These are phyloP conservation scores for Drosophila nasuta DNA, from an alignment of 1,140 invertebrate genomes.

Conservation along the genomic window DNA sequence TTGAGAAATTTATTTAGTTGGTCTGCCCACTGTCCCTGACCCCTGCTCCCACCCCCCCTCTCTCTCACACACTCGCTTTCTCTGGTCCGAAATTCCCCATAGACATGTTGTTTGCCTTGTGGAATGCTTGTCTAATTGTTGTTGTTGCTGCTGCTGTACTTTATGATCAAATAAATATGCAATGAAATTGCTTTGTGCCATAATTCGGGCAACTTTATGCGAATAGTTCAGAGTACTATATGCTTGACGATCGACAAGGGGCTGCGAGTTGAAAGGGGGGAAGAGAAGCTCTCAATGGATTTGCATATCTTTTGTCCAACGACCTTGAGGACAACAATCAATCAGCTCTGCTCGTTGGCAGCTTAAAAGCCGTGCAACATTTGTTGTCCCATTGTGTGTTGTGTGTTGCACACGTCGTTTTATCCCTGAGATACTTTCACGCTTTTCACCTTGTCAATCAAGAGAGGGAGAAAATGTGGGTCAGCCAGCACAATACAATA, in stretches of 20 bases:
- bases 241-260: not conserved
- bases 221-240: constrained; percentile 8
- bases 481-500: constrained; percentile 4
- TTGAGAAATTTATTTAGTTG: constrained; percentile 80
- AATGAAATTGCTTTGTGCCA: constrained; percentile 67
- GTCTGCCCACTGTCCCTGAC: not conserved
- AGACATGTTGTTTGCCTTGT: constrained; percentile 13
- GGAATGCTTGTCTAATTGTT: constrained; percentile 54
- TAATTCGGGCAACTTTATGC: constrained; percentile 67
- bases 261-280: not conserved
- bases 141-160: constrained; percentile 44
- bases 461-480: constrained; percentile 7
- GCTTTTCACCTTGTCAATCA: constrained; percentile 68
- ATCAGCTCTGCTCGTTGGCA: constrained; percentile 45
- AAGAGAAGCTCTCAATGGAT: constrained; percentile 40
- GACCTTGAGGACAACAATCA: constrained; percentile 81
- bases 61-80: too few species aligned
- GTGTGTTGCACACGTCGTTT: not conserved
- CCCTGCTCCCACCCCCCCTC: not conserved
- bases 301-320: constrained; percentile 65
- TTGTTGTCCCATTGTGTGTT: constrained; percentile 9
- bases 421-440: constrained; percentile 7
- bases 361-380: constrained; percentile 51
- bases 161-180: constrained; percentile 75
- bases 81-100: too few species aligned